phyloP scores from a whole-genome alignment of 2,113 vertebrate genomes.

The Brachirus orientalis region DNA sequence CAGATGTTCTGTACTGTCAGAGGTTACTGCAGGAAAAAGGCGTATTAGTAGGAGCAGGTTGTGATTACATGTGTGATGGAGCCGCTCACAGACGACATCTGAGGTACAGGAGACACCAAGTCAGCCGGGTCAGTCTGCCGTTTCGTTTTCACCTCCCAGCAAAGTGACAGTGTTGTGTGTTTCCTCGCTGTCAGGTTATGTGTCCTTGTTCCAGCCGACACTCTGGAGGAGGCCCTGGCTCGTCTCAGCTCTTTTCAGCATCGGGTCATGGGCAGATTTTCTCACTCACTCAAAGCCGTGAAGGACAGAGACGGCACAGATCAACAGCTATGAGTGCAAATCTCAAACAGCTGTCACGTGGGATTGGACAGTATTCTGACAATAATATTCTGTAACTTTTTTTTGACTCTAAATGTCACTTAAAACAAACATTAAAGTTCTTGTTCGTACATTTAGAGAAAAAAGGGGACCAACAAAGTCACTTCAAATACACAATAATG shows the following conservation, averaged over 20 bases:
- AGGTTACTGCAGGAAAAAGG: conserved; percentile 65
- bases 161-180: not conserved
- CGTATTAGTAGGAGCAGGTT: conserved; percentile 51
- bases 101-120: conserved; percentile 65
- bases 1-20: conserved; percentile 67
- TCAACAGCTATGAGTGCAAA: not conserved
- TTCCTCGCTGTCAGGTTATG: conserved; percentile 45
- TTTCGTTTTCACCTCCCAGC: not conserved
- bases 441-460: too few species aligned
- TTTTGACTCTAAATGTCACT: too few species aligned
- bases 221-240: conserved; percentile 56
- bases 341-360: not conserved
- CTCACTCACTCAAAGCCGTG: not conserved
- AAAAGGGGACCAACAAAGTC: too few species aligned
- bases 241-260: conserved; percentile 63
- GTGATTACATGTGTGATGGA: conserved; percentile 22
- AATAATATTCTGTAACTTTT: too few species aligned
- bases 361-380: too few species aligned
- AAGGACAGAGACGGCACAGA: conserved; percentile 5
- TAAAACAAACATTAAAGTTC: too few species aligned
- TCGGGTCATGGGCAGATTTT: conserved; percentile 16
- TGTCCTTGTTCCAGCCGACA: conserved; percentile 47
- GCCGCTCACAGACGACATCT: conserved; percentile 36
- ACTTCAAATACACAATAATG: too few species aligned
- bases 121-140: too few species aligned